These are phyloP conservation scores for Listronotus oregonensis DNA, from an alignment of 1,140 invertebrate genomes.

Conservation along the genomic window DNA sequence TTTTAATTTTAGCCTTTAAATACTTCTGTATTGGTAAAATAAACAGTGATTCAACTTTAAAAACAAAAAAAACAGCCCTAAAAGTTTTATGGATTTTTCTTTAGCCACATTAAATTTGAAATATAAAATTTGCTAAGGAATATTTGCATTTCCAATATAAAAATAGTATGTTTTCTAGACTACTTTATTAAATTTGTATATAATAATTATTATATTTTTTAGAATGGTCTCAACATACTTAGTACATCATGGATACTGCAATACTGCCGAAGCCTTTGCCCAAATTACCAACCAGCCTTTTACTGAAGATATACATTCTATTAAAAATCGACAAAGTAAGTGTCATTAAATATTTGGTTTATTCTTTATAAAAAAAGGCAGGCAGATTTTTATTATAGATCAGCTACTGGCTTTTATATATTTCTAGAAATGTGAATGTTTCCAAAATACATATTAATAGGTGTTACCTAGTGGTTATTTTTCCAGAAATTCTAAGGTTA, in stretches of 20 bases:
- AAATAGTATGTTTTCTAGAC: too few species aligned
- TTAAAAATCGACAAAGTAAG: conserved; percentile 96
- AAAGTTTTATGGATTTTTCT: too few species aligned
- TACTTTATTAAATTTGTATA: too few species aligned
- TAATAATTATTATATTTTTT: conserved; percentile 48
- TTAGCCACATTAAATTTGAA: too few species aligned
- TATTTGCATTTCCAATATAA: too few species aligned
- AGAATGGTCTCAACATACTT: conserved; percentile 97
- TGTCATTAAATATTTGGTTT: conserved; percentile 30
- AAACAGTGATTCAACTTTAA: too few species aligned
- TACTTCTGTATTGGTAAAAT: too few species aligned
- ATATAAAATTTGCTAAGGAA: too few species aligned
- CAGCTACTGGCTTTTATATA: background rate
- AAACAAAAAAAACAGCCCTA: too few species aligned
- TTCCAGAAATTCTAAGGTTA: conserved; percentile 89
- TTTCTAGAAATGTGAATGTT: background rate
- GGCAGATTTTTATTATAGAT: too few species aligned
- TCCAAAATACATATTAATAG: conserved; percentile 9
- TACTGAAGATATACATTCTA: conserved; percentile 91
- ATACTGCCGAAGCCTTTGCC: conserved; percentile 95
- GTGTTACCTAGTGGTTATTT: conserved; percentile 39
- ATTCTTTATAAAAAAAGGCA: too few species aligned
- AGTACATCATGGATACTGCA: conserved; percentile 96
- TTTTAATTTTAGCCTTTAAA: too few species aligned
- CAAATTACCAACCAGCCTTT: conserved; percentile 87